Evolutionary conservation across 2,113 vertebrate species (phyloP).

Genomic region (Micronycteris hirsuta): DNA sequence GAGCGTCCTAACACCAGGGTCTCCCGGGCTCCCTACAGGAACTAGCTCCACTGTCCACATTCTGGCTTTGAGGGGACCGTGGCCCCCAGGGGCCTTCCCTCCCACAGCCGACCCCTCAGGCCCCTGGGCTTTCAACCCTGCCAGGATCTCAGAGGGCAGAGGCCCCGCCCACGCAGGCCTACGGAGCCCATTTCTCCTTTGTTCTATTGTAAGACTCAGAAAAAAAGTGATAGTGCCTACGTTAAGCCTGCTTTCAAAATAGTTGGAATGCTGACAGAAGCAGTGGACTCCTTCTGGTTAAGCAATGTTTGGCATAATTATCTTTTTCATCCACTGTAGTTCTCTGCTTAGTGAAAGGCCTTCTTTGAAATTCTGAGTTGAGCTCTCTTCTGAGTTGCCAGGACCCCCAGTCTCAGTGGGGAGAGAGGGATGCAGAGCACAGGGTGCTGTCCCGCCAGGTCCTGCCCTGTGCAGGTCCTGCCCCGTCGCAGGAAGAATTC

Average conservation of each 20-base stretch:
- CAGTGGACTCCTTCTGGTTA: neutral
- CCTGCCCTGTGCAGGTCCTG: rapidly evolving
- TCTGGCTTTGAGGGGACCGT: neutral
- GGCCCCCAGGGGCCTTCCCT: neutral
- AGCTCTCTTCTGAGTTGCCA: neutral
- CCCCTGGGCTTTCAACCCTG: rapidly evolving
- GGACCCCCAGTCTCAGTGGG: neutral
- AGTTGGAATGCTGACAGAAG: neutral
- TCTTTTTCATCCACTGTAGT: neutral
- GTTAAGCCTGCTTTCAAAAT: neutral
- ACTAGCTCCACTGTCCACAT: neutral
- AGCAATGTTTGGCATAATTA: neutral
- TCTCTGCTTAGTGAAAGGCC: neutral
- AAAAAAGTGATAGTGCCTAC: neutral
- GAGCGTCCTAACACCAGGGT: neutral
- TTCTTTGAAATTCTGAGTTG: neutral
- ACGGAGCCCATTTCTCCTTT: neutral
- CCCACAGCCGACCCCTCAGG: rapidly evolving
- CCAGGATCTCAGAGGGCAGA: neutral
- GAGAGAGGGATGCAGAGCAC: neutral
- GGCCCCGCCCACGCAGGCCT: neutral
- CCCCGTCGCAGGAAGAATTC: too few relatives aligned
- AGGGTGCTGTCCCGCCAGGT: neutral
- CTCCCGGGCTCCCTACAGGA: neutral
- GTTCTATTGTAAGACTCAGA: neutral